Evolutionary conservation across 2,113 vertebrate genomes (phyloP), one percentile per base, ranked within the genome.

Genomic region (Jaculus jaculus): DNA sequence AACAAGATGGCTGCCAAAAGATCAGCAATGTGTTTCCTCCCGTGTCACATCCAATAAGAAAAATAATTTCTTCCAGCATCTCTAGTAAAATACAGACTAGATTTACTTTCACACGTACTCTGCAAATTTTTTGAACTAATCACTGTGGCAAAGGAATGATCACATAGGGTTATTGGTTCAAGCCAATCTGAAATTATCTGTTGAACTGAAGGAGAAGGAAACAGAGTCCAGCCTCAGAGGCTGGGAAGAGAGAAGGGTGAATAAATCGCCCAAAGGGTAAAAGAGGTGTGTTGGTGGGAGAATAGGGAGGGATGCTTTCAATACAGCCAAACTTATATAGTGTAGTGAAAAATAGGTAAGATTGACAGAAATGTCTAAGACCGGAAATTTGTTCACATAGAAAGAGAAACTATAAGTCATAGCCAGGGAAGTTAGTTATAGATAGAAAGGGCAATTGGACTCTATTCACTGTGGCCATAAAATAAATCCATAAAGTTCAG

Each of bases 401-500:
- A 87, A 90, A 90, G 34, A 23, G 51, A 84, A 80, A 68, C 24
- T 39, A 68, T 1, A 83, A 87, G 9, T 32, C n/a, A n/a, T 0
- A 12, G 34, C 20, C 61, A 92, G 20, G 83, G 12, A 77, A 54
- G 28, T 82, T 26, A 86, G 28, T 54, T 23, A 61, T 60, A 78
- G 51, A 16, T 63, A 85, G 39, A 65, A 60, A 77, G 92, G 60
- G 23, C 16, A 24, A 21, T 68, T 58, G 42, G 51, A 54, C 30
- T 84, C 82, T 78, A 58, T 58, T 17, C 71, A 32, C 63, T n/a
- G 51, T 15, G 74, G 61, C 21, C 26, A 74, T 39, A 10, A 79
- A 87, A 71, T 68, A 77, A 81, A 18, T 79, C 83, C 23, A 77
- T 77, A 73, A 95, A 73, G 71, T 28, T 77, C 78, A 72, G 11